phyloP scores from a whole-genome alignment of 2,113 vertebrate species.

The Cygnus buccinator region DNA sequence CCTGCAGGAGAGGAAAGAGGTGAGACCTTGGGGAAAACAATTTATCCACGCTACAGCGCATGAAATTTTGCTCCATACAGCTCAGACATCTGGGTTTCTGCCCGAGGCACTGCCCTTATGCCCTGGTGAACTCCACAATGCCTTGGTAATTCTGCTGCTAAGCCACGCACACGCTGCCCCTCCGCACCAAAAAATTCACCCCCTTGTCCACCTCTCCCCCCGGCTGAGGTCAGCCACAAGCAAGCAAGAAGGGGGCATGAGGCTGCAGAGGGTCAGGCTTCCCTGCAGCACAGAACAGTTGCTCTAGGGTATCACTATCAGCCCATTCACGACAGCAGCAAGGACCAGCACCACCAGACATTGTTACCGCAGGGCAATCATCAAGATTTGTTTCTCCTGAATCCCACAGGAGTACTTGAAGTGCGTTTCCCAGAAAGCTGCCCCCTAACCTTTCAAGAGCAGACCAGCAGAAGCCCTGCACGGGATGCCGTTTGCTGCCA shows the following conservation, averaged over 20 bases:
- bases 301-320: background rate
- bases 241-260: background rate
- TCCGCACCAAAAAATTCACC: background rate
- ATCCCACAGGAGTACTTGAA: background rate
- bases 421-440: background rate
- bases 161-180: fast-evolving
- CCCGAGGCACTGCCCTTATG: background rate
- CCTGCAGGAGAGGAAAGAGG: background rate
- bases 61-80: background rate
- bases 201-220: background rate
- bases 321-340: fast-evolving
- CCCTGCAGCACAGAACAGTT: fast-evolving
- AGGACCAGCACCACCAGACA: fast-evolving
- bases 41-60: fast-evolving
- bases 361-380: fast-evolving
- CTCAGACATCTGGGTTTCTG: background rate
- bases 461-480: background rate
- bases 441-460: background rate
- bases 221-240: background rate
- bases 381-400: background rate
- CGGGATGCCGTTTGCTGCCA: background rate
- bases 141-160: background rate
- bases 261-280: background rate
- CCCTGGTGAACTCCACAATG: background rate
- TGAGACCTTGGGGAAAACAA: background rate